Base-by-base conservation (phyloP, 2,113 vertebrate species). In the Shinisaurus crocodilurus region DNA sequence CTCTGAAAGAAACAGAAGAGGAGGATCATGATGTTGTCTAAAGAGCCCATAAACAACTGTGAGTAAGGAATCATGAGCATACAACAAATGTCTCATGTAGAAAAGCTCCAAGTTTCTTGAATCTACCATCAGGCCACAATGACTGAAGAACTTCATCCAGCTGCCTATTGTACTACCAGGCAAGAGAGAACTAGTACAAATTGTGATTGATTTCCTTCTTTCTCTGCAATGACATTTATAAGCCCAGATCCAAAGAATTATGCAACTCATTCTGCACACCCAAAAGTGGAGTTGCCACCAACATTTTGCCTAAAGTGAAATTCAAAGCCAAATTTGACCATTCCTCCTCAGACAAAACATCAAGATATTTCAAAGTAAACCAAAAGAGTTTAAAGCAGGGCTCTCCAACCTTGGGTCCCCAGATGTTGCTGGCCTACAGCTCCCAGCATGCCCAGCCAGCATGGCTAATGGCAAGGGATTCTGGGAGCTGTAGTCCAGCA, bases 141-240 rank as follows among this genome's bases (percentile, higher is more conserved):
- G 40, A n/a, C 34, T 79, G 86, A 18, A 65, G 29, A 45, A 57
- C 37, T 45, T 79, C 27, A 43, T 87, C n/a, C 27, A 87, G 72
- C 54, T 63, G 29, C 37, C 32, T 60, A 13, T 63, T 40, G 25
- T n/a, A 63, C 86, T 67, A 40, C 60, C 57, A 88, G 45, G 40
- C 60, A 65, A 29, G 43, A 79, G 60, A 60, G 3, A 67, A n/a
- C 34, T 32, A 67, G 40, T 65, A 67, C 75, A 88, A 79, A 88
- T 25, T 80, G 8, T 63, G 82, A 65, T 77, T 87, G 8, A 43
- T 37, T 40, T 54, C 20, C 32, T 9, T 60, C 74, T 87, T 87
- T 87, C 74, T 87, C 18, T 40, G 86, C 57, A 63, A 67, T n/a
- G 75, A n/a, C 76, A 88, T 34, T 79, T 40, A 77, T 88, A 67